phyloP scores from a whole-genome alignment of 2,888 invertebrate species.

The Euplexia lucipara region DNA sequence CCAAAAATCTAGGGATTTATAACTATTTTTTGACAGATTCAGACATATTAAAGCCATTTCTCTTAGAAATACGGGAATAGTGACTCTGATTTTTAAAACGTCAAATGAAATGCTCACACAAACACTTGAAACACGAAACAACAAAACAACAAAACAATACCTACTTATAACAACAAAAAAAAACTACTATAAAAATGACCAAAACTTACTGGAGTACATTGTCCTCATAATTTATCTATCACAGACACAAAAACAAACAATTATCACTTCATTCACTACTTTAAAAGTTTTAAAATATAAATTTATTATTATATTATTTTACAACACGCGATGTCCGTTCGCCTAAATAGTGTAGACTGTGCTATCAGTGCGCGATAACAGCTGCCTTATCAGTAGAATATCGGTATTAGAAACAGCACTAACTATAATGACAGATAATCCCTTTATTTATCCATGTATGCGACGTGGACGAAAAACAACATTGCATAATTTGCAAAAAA shows the following conservation, averaged over 20 bases:
- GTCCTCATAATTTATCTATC: conserved; percentile 17
- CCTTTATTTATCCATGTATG: conserved; percentile 25
- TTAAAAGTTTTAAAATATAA: background rate
- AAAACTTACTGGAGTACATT: conserved; percentile 73
- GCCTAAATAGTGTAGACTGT: conserved; percentile 45
- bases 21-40: too few species aligned
- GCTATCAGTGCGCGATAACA: conserved; percentile 54
- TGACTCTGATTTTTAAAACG: too few species aligned
- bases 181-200: too few species aligned
- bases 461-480: conserved; percentile 10
- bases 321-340: conserved; percentile 33
- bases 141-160: background rate
- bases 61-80: too few species aligned
- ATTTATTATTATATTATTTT: conserved; percentile 18
- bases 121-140: background rate
- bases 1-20: too few species aligned
- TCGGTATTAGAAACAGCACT: conserved; percentile 51
- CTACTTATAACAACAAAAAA: too few species aligned
- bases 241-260: conserved; percentile 20
- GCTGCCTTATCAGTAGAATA: conserved; percentile 57
- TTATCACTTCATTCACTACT: conserved; percentile 5
- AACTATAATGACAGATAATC: conserved; percentile 57
- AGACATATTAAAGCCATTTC: too few species aligned
- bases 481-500: background rate
- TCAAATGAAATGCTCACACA: background rate